Percentiles rank a stretch among this genome's conserved stretches.
These are phyloP conservation scores for Prolemur simus DNA, from an alignment of 2,113 vertebrate species.

Conservation along the genomic window DNA sequence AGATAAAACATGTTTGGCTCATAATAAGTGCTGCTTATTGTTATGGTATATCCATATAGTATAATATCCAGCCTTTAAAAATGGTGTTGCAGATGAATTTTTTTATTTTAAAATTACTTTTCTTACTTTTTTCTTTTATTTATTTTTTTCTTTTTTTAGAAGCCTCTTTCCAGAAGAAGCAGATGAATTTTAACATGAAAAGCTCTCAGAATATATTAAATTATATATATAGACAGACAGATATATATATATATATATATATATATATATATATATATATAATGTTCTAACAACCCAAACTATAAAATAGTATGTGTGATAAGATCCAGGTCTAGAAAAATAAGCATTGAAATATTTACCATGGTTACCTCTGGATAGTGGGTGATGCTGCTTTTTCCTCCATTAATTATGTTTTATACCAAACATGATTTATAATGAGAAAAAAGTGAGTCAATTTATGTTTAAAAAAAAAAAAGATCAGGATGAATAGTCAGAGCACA, in stretches of 20 bases:
- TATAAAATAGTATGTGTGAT: not conserved
- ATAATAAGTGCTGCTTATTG: not conserved
- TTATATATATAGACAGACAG: not conserved
- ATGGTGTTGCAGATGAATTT: not conserved
- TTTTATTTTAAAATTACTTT: too few species aligned
- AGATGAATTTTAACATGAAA: slow-evolving; percentile 9
- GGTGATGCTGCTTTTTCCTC: not conserved
- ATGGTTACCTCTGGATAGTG: not conserved
- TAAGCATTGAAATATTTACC: not conserved
- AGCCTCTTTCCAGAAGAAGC: too few species aligned
- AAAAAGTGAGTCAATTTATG: not conserved
- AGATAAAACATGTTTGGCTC: not conserved
- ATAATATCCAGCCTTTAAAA: not conserved
- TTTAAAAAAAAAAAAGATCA: not conserved
- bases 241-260: too few species aligned
- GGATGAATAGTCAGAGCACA: not conserved
- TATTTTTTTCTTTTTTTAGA: too few species aligned
- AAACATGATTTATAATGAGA: not conserved
- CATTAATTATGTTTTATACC: slow-evolving; percentile 13
- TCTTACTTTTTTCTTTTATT: too few species aligned
- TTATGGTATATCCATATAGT: not conserved
- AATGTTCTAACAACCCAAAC: not conserved
- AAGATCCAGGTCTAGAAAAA: slow-evolving; percentile 8
- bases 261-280: too few species aligned
- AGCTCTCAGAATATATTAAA: not conserved